Evolutionary conservation across 2,888 invertebrate genomes (phyloP).

Genomic region (Catocala sponsa): DNA sequence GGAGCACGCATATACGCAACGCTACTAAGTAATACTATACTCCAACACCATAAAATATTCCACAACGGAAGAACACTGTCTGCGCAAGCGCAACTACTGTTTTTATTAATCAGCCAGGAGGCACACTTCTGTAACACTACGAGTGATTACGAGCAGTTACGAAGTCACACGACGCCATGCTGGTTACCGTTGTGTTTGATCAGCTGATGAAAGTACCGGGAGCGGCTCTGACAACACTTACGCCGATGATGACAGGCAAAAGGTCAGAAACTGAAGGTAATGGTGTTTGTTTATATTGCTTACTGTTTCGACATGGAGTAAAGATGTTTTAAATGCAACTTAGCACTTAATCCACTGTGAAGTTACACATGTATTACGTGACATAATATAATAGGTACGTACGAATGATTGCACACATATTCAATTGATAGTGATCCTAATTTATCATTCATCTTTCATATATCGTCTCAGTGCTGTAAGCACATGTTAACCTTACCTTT

Average conservation of each 20-base stretch:
- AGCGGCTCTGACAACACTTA: conserved; percentile 40
- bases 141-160: conserved; percentile 10
- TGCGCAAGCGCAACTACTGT: neutral
- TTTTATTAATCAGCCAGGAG: too few species aligned
- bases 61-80: conserved; percentile 18
- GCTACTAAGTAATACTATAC: conserved; percentile 4
- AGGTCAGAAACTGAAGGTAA: conserved; percentile 37
- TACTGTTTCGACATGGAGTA: conserved; percentile 29
- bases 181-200: conserved; percentile 59
- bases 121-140: conserved; percentile 7
- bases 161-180: conserved; percentile 25
- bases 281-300: conserved; percentile 23
- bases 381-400: too few species aligned
- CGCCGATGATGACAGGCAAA: conserved; percentile 29
- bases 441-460: too few species aligned
- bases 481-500: too few species aligned
- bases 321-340: conserved; percentile 5
- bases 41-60: conserved; percentile 9
- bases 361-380: too few species aligned
- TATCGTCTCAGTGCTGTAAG: too few species aligned
- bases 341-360: too few species aligned
- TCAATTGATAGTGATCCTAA: too few species aligned
- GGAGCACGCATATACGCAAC: too few species aligned
- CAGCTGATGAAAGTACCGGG: conserved; percentile 58
- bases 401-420: too few species aligned